Conservation (phyloP, 2,113 vertebrate genomes). For the Ondatra zibethicus region DNA sequence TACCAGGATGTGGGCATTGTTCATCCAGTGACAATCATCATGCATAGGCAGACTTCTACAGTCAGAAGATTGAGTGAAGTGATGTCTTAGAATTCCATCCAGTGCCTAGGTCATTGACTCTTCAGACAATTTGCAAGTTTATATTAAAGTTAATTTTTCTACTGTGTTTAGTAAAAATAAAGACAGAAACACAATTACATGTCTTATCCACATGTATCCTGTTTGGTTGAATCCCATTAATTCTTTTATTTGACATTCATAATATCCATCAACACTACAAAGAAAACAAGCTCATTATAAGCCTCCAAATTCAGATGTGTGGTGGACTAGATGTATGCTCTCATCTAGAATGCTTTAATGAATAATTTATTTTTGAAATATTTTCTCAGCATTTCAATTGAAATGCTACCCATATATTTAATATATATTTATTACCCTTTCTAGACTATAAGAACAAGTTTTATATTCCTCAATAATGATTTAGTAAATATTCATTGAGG, state of each 20-base stretch:
- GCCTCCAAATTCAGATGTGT: conserved; percentile 24
- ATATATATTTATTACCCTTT: not conserved
- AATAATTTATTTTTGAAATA: conserved; percentile 48
- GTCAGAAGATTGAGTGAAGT: not conserved
- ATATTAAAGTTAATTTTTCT: not conserved
- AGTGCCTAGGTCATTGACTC: not conserved
- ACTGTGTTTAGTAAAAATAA: not conserved
- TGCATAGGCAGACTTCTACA: not conserved
- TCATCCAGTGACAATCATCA: not conserved
- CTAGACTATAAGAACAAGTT: not conserved
- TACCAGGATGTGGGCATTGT: not conserved
- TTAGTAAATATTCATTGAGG: conserved; percentile 56
- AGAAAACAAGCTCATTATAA: conserved; percentile 21
- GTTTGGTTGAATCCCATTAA: not conserved
- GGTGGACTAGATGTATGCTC: not conserved
- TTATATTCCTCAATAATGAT: conserved; percentile 20
- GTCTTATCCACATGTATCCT: not conserved
- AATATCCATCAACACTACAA: conserved; percentile 12
- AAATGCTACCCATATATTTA: conserved; percentile 16
- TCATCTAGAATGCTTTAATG: conserved; percentile 39
- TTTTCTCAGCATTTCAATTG: conserved; percentile 54
- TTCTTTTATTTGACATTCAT: conserved; percentile 50
- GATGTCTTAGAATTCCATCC: not conserved
- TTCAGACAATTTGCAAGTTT: not conserved
- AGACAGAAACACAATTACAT: not conserved